phyloP scores from a whole-genome alignment of 2,113 vertebrate genomes.

The Panthera leo region DNA sequence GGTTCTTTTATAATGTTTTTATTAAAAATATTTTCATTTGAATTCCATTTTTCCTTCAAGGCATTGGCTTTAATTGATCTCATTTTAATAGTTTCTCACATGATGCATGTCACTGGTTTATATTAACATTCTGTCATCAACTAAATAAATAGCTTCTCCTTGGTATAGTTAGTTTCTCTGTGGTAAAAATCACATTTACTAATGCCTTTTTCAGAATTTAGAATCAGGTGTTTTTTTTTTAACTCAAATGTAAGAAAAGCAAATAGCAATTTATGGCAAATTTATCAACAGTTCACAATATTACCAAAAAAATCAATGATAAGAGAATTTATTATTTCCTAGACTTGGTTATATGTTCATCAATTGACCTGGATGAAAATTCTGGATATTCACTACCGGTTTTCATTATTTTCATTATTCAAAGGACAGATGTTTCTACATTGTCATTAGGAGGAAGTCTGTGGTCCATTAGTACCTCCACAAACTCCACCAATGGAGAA shows the following conservation, averaged over 20 bases:
- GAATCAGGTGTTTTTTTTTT: background rate
- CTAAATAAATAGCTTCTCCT: conserved; percentile 75
- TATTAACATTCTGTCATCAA: conserved; percentile 81
- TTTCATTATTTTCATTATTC: conserved; percentile 12
- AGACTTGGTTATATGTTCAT: background rate
- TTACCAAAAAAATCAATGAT: background rate
- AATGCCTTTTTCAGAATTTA: background rate
- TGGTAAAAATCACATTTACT: conserved; percentile 46
- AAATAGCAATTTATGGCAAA: conserved; percentile 4
- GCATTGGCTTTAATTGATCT: conserved; percentile 81
- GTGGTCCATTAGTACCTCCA: background rate
- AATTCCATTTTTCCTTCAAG: conserved; percentile 82
- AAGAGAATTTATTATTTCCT: background rate
- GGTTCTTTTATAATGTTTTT: conserved; percentile 69
- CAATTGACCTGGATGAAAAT: background rate
- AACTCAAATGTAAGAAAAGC: background rate
- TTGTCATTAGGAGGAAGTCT: background rate
- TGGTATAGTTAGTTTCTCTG: conserved; percentile 65
- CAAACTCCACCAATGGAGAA: background rate
- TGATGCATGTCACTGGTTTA: conserved; percentile 81
- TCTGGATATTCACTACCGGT: background rate
- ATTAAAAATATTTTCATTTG: conserved; percentile 82
- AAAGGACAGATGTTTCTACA: conserved; percentile 13
- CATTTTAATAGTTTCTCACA: conserved; percentile 81
- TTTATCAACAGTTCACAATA: conserved; percentile 22